These are phyloP conservation scores for Cyaniris semiargus DNA, from an alignment of 2,888 invertebrate species.

Conservation along the genomic window DNA sequence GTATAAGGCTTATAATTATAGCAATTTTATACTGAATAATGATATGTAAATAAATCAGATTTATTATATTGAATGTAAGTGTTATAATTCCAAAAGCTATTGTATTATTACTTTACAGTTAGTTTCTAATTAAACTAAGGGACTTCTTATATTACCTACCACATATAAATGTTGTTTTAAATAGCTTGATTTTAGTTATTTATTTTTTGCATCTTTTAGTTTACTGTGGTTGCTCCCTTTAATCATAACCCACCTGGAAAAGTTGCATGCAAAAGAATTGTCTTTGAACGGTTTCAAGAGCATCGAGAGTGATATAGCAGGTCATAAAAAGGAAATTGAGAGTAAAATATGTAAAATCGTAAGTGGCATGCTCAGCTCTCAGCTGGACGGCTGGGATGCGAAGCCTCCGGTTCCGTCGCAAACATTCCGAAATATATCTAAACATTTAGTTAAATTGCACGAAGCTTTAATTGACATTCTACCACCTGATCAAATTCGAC, in stretches of 20 bases:
- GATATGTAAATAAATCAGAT: conserved; percentile 33
- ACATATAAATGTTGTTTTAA: neutral
- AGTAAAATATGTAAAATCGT: conserved; percentile 95
- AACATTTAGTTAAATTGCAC: conserved; percentile 93
- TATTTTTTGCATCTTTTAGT: neutral
- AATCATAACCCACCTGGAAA: conserved; percentile 85
- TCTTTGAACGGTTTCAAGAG: conserved; percentile 82
- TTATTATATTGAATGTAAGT: conserved; percentile 30
- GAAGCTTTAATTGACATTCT: conserved; percentile 93
- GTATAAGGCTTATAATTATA: conserved; percentile 31
- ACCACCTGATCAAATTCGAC: conserved; percentile 88
- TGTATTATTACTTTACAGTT: neutral
- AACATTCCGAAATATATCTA: conserved; percentile 91
- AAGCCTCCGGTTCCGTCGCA: conserved; percentile 97
- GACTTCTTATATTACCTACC: neutral
- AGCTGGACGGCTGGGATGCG: conserved; percentile 94
- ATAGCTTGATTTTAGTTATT: neutral
- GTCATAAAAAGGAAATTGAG: conserved; percentile 95
- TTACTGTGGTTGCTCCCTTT: conserved; percentile 89
- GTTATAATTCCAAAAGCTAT: conserved; percentile 9
- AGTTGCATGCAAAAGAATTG: conserved; percentile 75
- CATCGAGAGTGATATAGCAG: conserved; percentile 88
- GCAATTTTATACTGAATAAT: conserved; percentile 26
- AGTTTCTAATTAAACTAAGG: neutral
- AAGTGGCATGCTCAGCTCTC: conserved; percentile 89